Base-by-base conservation (phyloP, 1,140 invertebrate species). In the Bursaphelenchus mucronatus region DNA sequence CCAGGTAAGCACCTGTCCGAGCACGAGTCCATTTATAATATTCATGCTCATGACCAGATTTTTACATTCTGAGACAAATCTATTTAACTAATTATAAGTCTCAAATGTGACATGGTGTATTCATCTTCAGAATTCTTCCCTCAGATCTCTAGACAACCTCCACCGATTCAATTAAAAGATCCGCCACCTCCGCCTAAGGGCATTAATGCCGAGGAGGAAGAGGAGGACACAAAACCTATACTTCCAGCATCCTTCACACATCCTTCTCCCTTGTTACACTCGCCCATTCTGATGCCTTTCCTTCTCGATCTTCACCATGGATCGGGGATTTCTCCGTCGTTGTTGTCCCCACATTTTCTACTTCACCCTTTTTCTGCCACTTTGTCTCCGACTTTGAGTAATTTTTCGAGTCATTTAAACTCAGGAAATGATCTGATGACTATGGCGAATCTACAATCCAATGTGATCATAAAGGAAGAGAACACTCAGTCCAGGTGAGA, bases 81-180 rank as follows among this genome's bases (percentile, higher is more conserved):
- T 30, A 30, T 30, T 30, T 30, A 30, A 30, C 5, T 30, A 30
- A 30, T 30, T 30, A 30, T 5, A 30, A 30, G 30, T 30, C 30
- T 30, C 30, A 30, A 30, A 5, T 30, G 30, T 30, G 30, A 30
- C 30, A 30, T 30, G 30, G 30, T 30, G 30, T 30, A 30, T 30
- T 5, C 30, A 30, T 30, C 30, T 30, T 30, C 30, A 30, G 30
- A 30, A 5, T 30, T 30, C 30, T 30, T 30, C 30, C 30, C 30
- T 30, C 30, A 30, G 30, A 30, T 30, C 30, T 30, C 57, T 13
- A 13, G 57, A n/a, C 57, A 59, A 63, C 58, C 61, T 44, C 61
- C 61, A 10, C 61, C 61, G 8, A 63, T 63, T 13, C 19, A 15
- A 9, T 41, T 63, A 39, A 63, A 63, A 63, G 52, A 61, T 21